Evolutionary conservation across 2,797 vertebrate genomes (phyloP).

Genomic region (Coilia nasus): DNA sequence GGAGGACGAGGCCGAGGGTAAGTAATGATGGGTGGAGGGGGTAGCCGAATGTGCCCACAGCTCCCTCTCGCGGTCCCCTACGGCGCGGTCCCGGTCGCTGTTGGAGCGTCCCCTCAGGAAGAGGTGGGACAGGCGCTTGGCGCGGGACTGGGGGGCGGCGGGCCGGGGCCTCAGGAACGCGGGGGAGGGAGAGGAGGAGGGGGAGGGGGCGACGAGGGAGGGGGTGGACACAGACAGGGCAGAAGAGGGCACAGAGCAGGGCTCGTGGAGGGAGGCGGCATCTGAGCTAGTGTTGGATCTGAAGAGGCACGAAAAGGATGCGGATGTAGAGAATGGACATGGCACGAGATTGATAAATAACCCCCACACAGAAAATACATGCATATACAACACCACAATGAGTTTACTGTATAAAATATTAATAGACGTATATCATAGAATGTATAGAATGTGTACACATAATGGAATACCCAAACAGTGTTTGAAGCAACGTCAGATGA

Average conservation of each 20-base stretch:
- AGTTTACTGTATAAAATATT: neutral
- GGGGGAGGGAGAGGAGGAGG: slow-evolving; percentile 74
- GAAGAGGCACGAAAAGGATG: slow-evolving; percentile 44
- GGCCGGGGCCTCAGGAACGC: slow-evolving; percentile 78
- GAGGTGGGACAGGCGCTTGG: slow-evolving; percentile 90
- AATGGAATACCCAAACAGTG: no score
- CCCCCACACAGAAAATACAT: slow-evolving; percentile 59
- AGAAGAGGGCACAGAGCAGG: slow-evolving; percentile 73
- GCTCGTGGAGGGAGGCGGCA: slow-evolving; percentile 79
- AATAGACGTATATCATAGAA: neutral
- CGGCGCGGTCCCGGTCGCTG: slow-evolving; percentile 77
- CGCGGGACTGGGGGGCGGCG: slow-evolving; percentile 77
- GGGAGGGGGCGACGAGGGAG: slow-evolving; percentile 76
- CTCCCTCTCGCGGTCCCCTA: slow-evolving; percentile 73
- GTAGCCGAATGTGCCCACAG: slow-evolving; percentile 73
- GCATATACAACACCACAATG: neutral
- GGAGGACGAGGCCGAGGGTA: slow-evolving; percentile 75
- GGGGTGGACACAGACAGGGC: slow-evolving; percentile 83
- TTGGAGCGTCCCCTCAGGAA: slow-evolving; percentile 83
- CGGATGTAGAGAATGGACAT: neutral
- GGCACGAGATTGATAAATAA: slow-evolving; percentile 14
- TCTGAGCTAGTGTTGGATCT: slow-evolving; percentile 84
- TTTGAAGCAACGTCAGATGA: no score
- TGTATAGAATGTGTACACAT: neutral
- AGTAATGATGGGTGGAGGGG: slow-evolving; percentile 78